Base-by-base conservation (phyloP, 2,113 vertebrate species). In the Meleagris gallopavo region DNA sequence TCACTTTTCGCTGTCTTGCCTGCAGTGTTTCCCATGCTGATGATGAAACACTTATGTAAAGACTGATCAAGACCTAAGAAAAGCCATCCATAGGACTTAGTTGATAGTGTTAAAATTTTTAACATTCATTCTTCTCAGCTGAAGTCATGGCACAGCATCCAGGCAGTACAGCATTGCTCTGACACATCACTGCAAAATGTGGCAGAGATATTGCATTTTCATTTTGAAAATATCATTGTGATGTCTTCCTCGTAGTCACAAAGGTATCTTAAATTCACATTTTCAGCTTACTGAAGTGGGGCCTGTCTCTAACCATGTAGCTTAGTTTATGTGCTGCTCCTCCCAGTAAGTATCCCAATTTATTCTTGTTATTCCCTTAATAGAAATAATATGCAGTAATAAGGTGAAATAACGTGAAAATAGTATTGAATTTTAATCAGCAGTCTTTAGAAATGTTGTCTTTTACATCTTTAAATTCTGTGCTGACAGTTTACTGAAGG, bases 341-440 rank as follows among this genome's bases (percentile, higher is more conserved):
- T 43, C 25, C 21, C 77, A 69, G n/a, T 54, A 34, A 82, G 13
- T 36, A 69, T 62, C n/a, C 60, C 18, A 14, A 87, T 84, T 90
- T 79, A 87, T 80, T 89, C 71, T 61, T 1, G 3, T 34, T 80
- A 14, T 88, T 94, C 30, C 34, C 9, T 3, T 91, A 89, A 91
- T 48, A 71, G 67, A 95, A 94, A 80, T 81, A 93, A 83, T 80
- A 83, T 80, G 54, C 36, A 74, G 72, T n/a, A 83, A 64, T 83
- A 86, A 94, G 62, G 74, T 94, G 86, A 93, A 90, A 88, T 78
- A 92, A 85, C 77, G 50, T 71, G 75, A 87, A 92, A 93, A 91
- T 10, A 80, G 61, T 82, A 83, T 45, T 60, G 46, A 75, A 83
- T 92, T 95, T 95, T 60, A 70, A 32, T 58, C 55, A 71, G 55